These are phyloP conservation scores for Oryzias javanicus DNA, from an alignment of 2,113 vertebrate genomes.

Conservation along the genomic window DNA sequence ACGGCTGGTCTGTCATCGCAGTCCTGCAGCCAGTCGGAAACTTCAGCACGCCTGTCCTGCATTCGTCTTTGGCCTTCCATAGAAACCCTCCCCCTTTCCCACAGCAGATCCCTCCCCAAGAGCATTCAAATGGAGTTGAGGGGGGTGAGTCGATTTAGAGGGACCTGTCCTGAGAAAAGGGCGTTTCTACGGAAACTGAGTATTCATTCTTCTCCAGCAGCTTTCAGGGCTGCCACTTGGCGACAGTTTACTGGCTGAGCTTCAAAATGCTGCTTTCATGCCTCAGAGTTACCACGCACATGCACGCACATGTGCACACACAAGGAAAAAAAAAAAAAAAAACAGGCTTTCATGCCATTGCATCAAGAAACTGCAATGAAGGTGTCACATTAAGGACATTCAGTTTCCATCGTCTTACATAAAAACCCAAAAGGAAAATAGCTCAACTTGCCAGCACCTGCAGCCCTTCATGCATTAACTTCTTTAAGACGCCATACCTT, in stretches of 20 bases:
- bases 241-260: conserved; percentile 61
- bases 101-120: conserved; percentile 50
- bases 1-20: conserved; percentile 18
- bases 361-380: conserved; percentile 16
- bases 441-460: no score
- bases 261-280: conserved; percentile 48
- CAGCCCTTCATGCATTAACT: neutral
- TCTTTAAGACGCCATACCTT: neutral
- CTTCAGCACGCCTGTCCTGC: conserved; percentile 65
- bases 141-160: conserved; percentile 39
- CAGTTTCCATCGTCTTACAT: conserved; percentile 16
- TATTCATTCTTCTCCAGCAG: conserved; percentile 50
- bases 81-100: conserved; percentile 71
- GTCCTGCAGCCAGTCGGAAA: conserved; percentile 53
- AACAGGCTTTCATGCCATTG: neutral
- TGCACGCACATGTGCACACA: conserved; percentile 2
- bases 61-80: conserved; percentile 62
- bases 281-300: conserved; percentile 15
- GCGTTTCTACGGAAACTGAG: conserved; percentile 62
- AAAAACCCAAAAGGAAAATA: no score
- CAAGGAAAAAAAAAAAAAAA: neutral
- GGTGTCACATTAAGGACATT: conserved; percentile 42
- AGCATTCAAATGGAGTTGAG: conserved; percentile 22
- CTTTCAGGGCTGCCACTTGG: conserved; percentile 66
- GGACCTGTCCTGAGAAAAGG: conserved; percentile 55